Evolutionary conservation across 2,797 vertebrate species (phyloP), one percentile per base, ranked within the genome.

Genomic region (Helostoma temminkii): DNA sequence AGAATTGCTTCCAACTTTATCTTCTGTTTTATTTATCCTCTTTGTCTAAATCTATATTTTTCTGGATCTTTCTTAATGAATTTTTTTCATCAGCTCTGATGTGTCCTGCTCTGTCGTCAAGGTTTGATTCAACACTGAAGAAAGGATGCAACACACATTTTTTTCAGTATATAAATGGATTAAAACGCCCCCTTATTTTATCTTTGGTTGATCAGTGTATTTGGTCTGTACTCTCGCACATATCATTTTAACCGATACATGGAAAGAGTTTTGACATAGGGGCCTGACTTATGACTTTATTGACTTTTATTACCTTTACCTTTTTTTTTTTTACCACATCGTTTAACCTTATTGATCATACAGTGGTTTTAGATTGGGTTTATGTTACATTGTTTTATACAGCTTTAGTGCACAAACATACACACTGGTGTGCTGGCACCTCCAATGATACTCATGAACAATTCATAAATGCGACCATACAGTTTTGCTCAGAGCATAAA

Each of bases 401-500:
- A 22, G 8, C n/a, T 25, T 28, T 15, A 10, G 3, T 30, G 30
- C 45, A 49, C 30, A 21, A 18, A 68, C 26, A 43, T 24, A 45
- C 21, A 22, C 22, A 58, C 46, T 45, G 19, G 4, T 21, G 5
- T 45, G 0, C 32, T 55, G 22, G 45, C 21, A 66, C 64, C 69
- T 74, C 45, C 19, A 66, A 24, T 57, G 55, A 76, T 67, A 46
- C 76, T 70, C 72, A 75, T 85, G 39, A 82, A 84, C 66, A 76
- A 80, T 82, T 79, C 24, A 82, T 79, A 78, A 72, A 79, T 52
- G 70, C 43, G 21, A 62, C 60, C 14, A 26, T 80, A 84, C 66
- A 42, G 55, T 76, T 83, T 82, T 78, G 79, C 81, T 86, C 48
- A 16, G 66, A 86, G 83, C 74, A 48, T 74, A 76, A 84, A 81